phyloP scores from a whole-genome alignment of 2,888 invertebrate species.

The Cephus nigrinus region DNA sequence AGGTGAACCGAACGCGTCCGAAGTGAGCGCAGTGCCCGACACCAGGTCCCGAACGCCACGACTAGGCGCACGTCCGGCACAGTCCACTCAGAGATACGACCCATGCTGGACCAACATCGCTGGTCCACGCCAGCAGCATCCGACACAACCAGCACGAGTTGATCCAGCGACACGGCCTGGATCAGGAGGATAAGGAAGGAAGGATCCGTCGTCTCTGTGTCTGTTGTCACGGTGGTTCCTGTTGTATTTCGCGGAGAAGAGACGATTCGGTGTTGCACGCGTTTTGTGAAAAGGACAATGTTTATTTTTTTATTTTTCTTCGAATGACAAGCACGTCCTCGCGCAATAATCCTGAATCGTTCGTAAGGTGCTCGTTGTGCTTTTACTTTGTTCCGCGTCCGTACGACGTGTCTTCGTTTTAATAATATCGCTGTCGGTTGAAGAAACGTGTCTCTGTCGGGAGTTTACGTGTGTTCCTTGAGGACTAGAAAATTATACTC shows the following conservation, averaged over 20 bases:
- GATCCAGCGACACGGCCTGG: not conserved
- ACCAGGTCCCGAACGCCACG: slow-evolving; percentile 61
- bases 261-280: too few relatives aligned
- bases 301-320: not conserved
- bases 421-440: not conserved
- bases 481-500: not conserved
- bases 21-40: slow-evolving; percentile 58
- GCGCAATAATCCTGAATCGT: not conserved
- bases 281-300: not conserved
- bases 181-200: not conserved
- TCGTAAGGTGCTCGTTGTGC: not conserved
- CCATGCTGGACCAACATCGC: slow-evolving; percentile 64
- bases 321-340: not conserved
- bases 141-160: slow-evolving; percentile 5
- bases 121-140: slow-evolving; percentile 53
- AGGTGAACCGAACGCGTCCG: slow-evolving; percentile 61
- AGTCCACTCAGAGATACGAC: slow-evolving; percentile 67
- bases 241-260: not conserved
- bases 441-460: not conserved
- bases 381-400: not conserved
- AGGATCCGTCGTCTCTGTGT: not conserved
- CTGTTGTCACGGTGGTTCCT: not conserved
- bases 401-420: not conserved
- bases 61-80: slow-evolving; percentile 64
- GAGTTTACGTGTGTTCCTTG: not conserved